phyloP scores from a whole-genome alignment of 2,888 invertebrate species.

The Cheilosia pagana region DNA sequence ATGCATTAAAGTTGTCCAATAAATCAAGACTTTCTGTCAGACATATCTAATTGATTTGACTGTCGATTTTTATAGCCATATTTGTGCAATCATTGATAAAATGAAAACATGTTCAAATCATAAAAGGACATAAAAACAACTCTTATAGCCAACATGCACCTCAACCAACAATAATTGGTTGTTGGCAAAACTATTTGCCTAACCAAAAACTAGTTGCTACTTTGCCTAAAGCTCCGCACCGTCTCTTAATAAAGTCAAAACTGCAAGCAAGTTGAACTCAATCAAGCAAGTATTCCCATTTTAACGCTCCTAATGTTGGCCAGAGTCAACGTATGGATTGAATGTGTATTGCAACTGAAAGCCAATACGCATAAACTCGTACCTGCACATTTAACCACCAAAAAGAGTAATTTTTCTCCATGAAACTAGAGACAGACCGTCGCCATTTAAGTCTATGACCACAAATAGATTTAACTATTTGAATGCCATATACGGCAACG shows the following conservation, averaged over 20 bases:
- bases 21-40: background rate
- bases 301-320: conserved; percentile 17
- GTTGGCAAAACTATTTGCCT: conserved; percentile 37
- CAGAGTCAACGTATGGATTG: background rate
- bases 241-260: conserved; percentile 49
- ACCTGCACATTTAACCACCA: conserved; percentile 35
- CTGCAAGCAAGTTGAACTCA: conserved; percentile 9
- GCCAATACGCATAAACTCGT: background rate
- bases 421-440: conserved; percentile 60
- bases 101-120: conserved; percentile 26
- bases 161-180: background rate
- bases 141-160: conserved; percentile 29
- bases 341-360: conserved; percentile 16
- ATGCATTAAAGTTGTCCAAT: background rate
- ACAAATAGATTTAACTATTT: conserved; percentile 53
- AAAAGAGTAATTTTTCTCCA: conserved; percentile 54
- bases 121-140: conserved; percentile 45
- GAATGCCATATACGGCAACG: conserved; percentile 57
- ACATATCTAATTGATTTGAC: conserved; percentile 8
- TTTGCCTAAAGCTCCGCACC: conserved; percentile 44
- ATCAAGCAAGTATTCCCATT: conserved; percentile 28
- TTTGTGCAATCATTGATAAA: conserved; percentile 7
- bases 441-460: conserved; percentile 66
- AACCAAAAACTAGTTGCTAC: conserved; percentile 38
- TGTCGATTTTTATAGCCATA: conserved; percentile 10